Base-by-base conservation (phyloP, 1,140 invertebrate genomes). In the Andricus grossulariae region DNA sequence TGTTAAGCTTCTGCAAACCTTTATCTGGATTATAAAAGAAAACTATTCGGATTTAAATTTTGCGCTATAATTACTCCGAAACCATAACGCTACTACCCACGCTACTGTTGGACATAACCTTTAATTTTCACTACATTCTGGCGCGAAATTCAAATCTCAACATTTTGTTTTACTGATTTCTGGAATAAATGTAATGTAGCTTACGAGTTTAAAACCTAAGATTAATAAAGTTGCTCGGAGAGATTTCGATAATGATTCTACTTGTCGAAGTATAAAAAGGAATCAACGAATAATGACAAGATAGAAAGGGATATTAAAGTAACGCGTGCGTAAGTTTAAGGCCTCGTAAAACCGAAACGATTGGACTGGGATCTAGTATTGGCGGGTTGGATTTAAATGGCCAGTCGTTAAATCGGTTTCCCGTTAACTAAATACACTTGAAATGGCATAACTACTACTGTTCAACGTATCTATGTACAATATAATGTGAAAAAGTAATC, bases 301-400 rank as follows among this genome's bases (percentile, higher is more conserved):
- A 60, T 73, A 79, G 70, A 80, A 76, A 76, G 60, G 72, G 66
- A 80, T 80, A 80, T 80, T 74, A 80, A 80, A 76, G 25, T 66
- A 78, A 78, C 74, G 72, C 49, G 50, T 70, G 72, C 16, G 39
- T 13, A 7, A 18, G 21, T 72, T 57, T 25, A 50, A 21, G n/a
- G 73, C 51, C 71, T 76, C 78, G 54, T 79, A 79, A 79, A 79
- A 79, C 25, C 18, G 19, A 16, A 11, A 52, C 60, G 13, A 57
- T 57, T 49, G 15, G 25, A 71, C 50, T 54, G 32, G n/a, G 16
- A 15, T 16, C 57, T 21, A 60, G 57, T 60, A 60, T 60, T 60
- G 25, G n/a, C 21, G 50, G 19, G 10, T 12, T 25, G 66, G 19
- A 19, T 74, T 75, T 79, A 79, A 79, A 79, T 79, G 73, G 71